Percentiles rank a stretch among this genome's conserved stretches.
phyloP scores from a whole-genome alignment of 2,113 vertebrate genomes.

The Ictidomys tridecemlineatus region DNA sequence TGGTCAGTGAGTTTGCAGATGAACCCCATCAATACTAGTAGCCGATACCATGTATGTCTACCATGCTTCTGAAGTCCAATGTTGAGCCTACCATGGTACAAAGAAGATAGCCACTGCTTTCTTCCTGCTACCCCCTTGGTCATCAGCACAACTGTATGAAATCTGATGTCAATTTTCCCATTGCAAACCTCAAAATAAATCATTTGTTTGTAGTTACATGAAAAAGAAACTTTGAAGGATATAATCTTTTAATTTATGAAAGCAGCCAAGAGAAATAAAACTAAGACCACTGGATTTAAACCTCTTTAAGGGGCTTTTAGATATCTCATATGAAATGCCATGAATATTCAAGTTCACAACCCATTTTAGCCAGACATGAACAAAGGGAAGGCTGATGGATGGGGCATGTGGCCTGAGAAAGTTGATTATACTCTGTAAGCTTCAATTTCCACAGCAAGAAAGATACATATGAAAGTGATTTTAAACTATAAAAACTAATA shows the following conservation, averaged over 20 bases:
- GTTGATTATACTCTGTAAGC: background rate
- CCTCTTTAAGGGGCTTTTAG: background rate
- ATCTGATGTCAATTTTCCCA: background rate
- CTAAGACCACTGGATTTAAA: background rate
- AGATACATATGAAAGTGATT: background rate
- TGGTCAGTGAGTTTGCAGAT: background rate
- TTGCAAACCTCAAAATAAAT: background rate
- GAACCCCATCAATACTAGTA: background rate
- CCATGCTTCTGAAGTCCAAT: background rate
- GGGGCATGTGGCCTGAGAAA: background rate
- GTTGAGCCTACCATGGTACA: background rate
- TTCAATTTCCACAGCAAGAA: background rate
- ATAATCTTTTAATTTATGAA: constrained; percentile 48
- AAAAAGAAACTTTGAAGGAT: background rate
- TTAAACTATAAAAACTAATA: background rate
- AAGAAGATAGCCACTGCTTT: background rate
- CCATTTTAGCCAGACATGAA: background rate
- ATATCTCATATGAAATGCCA: background rate
- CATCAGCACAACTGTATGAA: background rate
- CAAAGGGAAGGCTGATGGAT: background rate
- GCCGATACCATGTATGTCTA: background rate
- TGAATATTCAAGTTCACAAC: background rate
- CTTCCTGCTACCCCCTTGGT: background rate
- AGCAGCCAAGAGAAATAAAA: background rate
- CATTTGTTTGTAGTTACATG: background rate